These are phyloP conservation scores for Nycticryphes semicollaris DNA, from an alignment of 2,113 vertebrate species.

Conservation along the genomic window DNA sequence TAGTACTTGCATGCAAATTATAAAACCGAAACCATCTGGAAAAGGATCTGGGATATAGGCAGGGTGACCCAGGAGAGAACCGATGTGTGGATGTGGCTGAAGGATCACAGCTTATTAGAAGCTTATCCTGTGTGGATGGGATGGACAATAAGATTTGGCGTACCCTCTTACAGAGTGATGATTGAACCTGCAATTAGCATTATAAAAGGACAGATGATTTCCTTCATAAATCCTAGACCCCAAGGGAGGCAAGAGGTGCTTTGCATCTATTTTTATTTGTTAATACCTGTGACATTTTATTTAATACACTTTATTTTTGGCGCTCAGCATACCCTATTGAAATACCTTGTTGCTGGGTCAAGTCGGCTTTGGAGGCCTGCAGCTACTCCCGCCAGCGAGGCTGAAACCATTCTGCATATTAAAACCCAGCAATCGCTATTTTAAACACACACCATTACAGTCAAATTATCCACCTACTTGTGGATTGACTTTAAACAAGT, in stretches of 20 bases:
- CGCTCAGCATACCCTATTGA: neutral
- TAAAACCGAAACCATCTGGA: constrained; percentile 35
- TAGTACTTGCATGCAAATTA: neutral
- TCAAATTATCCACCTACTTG: constrained; percentile 64
- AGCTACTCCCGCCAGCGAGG: neutral
- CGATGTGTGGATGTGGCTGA: neutral
- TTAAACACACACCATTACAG: constrained; percentile 53
- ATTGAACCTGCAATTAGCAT: constrained; percentile 43
- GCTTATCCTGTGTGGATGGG: constrained; percentile 14
- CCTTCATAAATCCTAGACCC: neutral
- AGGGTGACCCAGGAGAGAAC: neutral
- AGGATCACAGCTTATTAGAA: constrained; percentile 26
- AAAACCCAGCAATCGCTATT: constrained; percentile 35
- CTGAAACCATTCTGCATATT: constrained; percentile 27
- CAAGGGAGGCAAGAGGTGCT: neutral
- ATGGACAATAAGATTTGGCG: constrained; percentile 47
- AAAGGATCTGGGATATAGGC: neutral
- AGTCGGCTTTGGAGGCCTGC: constrained; percentile 6
- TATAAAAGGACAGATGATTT: constrained; percentile 22
- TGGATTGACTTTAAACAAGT: constrained; percentile 41
- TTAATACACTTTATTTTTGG: neutral
- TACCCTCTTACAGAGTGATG: neutral
- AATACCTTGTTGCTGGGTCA: constrained; percentile 7
- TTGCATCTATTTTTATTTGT: constrained; percentile 6
- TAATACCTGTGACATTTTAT: neutral